These are phyloP conservation scores for Lathamus discolor DNA, from an alignment of 2,113 vertebrate genomes.

Conservation along the genomic window DNA sequence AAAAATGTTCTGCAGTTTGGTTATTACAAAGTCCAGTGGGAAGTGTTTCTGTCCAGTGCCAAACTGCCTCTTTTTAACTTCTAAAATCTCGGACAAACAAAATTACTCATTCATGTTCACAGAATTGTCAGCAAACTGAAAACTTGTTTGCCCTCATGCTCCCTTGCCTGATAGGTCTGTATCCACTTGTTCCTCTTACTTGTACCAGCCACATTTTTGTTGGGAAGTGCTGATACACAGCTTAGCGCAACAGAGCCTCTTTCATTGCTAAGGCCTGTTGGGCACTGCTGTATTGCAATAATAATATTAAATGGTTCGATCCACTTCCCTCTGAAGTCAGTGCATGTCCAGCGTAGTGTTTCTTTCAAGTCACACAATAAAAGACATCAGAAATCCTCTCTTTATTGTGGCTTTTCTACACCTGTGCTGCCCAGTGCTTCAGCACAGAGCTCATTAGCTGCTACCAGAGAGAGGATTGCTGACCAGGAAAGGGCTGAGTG, in stretches of 20 bases:
- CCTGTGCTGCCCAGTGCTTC: neutral
- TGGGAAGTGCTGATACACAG: neutral
- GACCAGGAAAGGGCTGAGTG: neutral
- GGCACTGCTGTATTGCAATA: neutral
- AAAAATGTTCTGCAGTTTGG: conserved; percentile 23
- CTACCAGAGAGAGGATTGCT: neutral
- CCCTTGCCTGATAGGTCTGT: neutral
- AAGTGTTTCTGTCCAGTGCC: conserved; percentile 13
- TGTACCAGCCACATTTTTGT: neutral
- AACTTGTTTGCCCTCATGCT: neutral
- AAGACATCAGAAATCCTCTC: neutral
- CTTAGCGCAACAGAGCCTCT: neutral
- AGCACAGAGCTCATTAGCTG: neutral
- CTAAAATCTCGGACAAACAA: neutral
- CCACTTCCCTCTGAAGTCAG: neutral
- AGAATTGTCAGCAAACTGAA: neutral
- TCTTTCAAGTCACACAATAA: neutral
- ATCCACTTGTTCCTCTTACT: neutral
- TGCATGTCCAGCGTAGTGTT: neutral
- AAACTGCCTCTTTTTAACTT: conserved; percentile 22
- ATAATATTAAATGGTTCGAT: neutral
- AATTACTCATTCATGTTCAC: neutral
- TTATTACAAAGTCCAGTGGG: neutral
- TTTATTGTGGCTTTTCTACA: neutral
- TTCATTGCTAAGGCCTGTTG: neutral